Evolutionary conservation across 2,797 vertebrate species (phyloP), one percentile per base, ranked within the genome.

Genomic region (Anguilla obscura): DNA sequence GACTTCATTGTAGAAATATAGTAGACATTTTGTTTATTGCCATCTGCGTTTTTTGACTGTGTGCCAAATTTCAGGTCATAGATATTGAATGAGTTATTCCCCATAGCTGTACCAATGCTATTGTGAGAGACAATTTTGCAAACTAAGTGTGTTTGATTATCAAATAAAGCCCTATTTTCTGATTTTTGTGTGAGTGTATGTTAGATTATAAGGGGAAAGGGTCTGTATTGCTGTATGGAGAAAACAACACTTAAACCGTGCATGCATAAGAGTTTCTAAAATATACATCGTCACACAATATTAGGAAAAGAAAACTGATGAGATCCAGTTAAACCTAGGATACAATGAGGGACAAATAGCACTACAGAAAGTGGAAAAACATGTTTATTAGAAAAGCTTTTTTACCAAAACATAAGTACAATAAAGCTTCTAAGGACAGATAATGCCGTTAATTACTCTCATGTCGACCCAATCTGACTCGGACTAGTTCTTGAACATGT

Each of bases 401-500:
- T 0, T 79, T 18, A 79, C 36, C 12, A 5, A 40, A 3, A 40
- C 1, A 1, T 79, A 79, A 79, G 74, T 1, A 4, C 74, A 45
- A 18, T 21, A 79, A 45, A 21, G 27, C n/a, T 10, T 12, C 9
- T 27, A 30, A 71, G 27, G 27, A 71, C 27, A 79, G 14, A 3
- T 33, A 30, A 74, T 33, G 27, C 27, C 69, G 33, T 30, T 33
- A 74, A 66, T 8, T 24, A n/a, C 63, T n/a, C 40, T 30, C 21
- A n/a, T 0, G 45, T 21, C 21, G 12, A 50, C 21, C 40, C 3
- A 8, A 21, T 45, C 76, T 10, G 21, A 40, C 27, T 33, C 79
- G 33, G 82, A 33, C 60, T 93, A 98, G 93, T 96, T 97, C 95
- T 97, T 98, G 95, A 99, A 99, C 97, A 99, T 98, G 91, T 98